Evolutionary conservation across 2,888 invertebrate species (phyloP).

Genomic region (Subacronicta megacephala): DNA sequence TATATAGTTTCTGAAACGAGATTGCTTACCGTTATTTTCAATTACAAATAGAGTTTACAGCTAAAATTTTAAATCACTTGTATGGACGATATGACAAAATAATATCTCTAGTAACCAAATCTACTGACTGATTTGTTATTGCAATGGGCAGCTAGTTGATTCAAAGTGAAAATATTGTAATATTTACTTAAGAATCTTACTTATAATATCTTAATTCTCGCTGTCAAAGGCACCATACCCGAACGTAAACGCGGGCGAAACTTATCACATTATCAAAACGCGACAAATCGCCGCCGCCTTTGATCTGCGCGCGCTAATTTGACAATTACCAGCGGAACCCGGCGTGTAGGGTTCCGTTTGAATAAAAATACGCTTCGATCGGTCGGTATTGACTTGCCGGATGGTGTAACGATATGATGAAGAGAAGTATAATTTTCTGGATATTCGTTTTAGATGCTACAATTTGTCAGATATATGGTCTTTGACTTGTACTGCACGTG

Average conservation of each 20-base stretch:
- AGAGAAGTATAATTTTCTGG: background rate
- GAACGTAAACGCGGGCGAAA: slow-evolving; percentile 82
- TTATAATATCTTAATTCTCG: slow-evolving; percentile 26
- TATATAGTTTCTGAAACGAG: too few species aligned
- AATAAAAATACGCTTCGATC: slow-evolving; percentile 47
- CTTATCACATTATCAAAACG: slow-evolving; percentile 89
- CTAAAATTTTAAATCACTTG: too few species aligned
- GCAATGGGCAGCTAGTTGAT: too few species aligned
- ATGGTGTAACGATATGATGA: background rate
- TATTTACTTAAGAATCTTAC: too few species aligned
- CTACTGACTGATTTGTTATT: too few species aligned
- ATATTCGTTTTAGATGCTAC: background rate
- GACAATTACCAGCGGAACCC: slow-evolving; percentile 76
- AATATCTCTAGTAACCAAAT: too few species aligned
- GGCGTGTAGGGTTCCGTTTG: slow-evolving; percentile 38
- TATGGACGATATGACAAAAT: too few species aligned
- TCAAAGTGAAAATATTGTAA: too few species aligned
- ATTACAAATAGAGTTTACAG: too few species aligned
- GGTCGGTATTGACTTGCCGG: slow-evolving; percentile 38
- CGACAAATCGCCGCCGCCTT: slow-evolving; percentile 86
- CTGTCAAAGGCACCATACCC: slow-evolving; percentile 58
- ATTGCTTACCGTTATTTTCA: too few species aligned
- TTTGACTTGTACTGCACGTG: too few species aligned
- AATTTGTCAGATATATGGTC: too few species aligned
- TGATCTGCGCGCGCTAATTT: slow-evolving; percentile 85